These are phyloP conservation scores for Paradoxurus hermaphroditus DNA, from an alignment of 2,113 vertebrate genomes.

Conservation along the genomic window DNA sequence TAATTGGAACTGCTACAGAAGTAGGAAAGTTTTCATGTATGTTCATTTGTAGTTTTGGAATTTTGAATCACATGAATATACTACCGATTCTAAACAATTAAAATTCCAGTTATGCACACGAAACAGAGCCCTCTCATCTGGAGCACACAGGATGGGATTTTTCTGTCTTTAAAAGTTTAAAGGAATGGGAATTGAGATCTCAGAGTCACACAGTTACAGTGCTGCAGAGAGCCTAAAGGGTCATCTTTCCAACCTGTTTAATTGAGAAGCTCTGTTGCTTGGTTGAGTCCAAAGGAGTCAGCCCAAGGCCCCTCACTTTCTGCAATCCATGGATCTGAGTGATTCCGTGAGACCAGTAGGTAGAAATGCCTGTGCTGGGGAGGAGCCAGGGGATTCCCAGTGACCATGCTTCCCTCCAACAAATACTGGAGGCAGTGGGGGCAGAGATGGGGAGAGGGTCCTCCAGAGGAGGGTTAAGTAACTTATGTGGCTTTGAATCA, in stretches of 20 bases:
- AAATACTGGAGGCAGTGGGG: neutral
- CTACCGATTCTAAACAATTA: neutral
- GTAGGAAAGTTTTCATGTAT: neutral
- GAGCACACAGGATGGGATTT: neutral
- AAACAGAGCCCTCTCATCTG: neutral
- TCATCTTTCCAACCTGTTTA: neutral
- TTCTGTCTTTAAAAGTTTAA: neutral
- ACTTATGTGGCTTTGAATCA: neutral
- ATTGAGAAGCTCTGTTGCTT: neutral
- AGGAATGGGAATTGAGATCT: neutral
- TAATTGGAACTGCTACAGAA: neutral
- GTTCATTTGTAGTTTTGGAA: neutral
- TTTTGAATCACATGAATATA: neutral
- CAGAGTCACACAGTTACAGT: neutral
- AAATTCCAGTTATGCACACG: neutral
- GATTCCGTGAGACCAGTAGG: neutral
- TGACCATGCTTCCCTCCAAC: neutral
- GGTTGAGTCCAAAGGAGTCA: neutral
- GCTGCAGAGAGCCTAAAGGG: neutral
- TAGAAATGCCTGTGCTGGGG: neutral
- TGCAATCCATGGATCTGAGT: neutral
- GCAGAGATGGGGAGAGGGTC: rapidly evolving
- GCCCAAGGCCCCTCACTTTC: neutral
- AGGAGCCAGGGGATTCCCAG: neutral
- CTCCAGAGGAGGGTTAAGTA: neutral